Conservation (phyloP, 2,113 vertebrate species). For the Porphyrio hochstetteri region DNA sequence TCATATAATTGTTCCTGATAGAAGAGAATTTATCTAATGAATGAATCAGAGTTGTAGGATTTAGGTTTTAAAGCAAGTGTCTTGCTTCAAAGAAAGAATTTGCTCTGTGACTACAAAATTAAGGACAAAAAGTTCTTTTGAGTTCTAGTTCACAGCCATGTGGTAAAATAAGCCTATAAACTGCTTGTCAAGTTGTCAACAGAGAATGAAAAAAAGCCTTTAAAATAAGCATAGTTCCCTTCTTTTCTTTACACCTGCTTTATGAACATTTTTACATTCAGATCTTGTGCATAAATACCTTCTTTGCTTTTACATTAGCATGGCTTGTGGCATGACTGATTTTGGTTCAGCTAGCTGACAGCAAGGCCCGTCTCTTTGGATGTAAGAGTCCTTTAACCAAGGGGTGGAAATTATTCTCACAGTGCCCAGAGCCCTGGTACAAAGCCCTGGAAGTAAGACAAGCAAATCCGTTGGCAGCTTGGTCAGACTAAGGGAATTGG, state of each 20-base stretch:
- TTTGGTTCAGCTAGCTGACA: neutral
- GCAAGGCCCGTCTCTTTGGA: neutral
- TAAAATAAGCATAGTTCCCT: neutral
- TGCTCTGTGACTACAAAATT: neutral
- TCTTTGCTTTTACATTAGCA: neutral
- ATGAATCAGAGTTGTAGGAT: neutral
- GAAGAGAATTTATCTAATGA: neutral
- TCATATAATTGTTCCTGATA: neutral
- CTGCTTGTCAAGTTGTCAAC: slow-evolving; percentile 26
- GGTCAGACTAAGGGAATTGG: neutral
- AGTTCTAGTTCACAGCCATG: neutral
- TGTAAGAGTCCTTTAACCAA: neutral
- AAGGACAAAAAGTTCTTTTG: neutral
- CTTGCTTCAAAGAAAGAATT: neutral
- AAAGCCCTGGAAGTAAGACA: neutral
- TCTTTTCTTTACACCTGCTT: slow-evolving; percentile 15
- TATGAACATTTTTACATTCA: neutral
- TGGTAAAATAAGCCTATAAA: slow-evolving; percentile 5
- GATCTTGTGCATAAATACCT: neutral
- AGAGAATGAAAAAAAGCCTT: neutral
- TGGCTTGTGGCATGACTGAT: neutral
- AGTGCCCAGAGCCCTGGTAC: neutral
- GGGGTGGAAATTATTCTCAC: neutral
- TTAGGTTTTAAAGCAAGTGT: neutral
- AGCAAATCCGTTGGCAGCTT: rapidly evolving